Evolutionary conservation across 2,888 invertebrate species (phyloP).

Genomic region (Hydraecia micacea): DNA sequence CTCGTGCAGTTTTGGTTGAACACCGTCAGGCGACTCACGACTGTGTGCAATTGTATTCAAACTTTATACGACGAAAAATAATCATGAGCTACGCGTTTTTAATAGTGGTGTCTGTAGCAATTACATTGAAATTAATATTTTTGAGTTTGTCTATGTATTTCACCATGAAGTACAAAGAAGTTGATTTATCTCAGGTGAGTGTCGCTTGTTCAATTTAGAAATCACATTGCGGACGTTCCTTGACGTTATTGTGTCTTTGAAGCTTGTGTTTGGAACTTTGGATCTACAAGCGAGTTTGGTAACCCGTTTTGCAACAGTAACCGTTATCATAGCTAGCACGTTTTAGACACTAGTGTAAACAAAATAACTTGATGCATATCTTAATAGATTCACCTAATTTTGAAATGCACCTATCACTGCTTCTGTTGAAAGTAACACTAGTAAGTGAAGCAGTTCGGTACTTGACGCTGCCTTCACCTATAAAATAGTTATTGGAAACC

Average conservation of each 20-base stretch:
- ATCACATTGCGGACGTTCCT: constrained; percentile 39
- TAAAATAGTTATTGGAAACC: constrained; percentile 17
- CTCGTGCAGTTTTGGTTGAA: constrained; percentile 78
- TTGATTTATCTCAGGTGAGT: constrained; percentile 75
- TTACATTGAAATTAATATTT: constrained; percentile 84
- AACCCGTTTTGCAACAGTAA: constrained; percentile 28
- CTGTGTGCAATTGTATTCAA: constrained; percentile 42
- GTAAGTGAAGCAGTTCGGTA: not conserved
- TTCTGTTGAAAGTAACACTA: constrained; percentile 22
- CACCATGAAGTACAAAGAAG: constrained; percentile 76
- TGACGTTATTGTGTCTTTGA: constrained; percentile 39
- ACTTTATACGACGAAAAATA: constrained; percentile 22
- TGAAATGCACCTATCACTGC: not conserved
- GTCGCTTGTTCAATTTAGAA: constrained; percentile 60
- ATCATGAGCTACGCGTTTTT: constrained; percentile 83
- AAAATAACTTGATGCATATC: constrained; percentile 7
- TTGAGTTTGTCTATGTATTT: constrained; percentile 85
- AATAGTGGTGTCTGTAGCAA: constrained; percentile 85
- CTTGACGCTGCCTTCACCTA: constrained; percentile 19
- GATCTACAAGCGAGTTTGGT: constrained; percentile 23
- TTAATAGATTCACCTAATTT: constrained; percentile 6
- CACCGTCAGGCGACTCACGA: constrained; percentile 69
- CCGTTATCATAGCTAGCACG: not conserved
- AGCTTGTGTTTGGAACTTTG: constrained; percentile 45
- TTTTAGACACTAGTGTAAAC: not conserved